These are phyloP conservation scores for Metacarcinus magister DNA, from an alignment of 2,888 invertebrate genomes.

Conservation along the genomic window DNA sequence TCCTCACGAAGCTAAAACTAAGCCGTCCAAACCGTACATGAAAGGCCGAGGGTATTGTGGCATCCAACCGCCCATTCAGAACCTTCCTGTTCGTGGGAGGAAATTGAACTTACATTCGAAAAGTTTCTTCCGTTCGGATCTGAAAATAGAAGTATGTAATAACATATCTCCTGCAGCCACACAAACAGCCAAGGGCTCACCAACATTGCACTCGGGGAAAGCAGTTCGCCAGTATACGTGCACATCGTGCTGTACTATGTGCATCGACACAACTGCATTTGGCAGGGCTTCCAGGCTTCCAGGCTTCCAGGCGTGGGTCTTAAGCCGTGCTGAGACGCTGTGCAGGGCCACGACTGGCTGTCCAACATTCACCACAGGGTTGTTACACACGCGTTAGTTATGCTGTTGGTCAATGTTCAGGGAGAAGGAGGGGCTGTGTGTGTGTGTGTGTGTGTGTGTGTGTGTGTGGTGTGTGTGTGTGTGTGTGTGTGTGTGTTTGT, in stretches of 20 bases:
- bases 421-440: not conserved
- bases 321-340: not conserved
- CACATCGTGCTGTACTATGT: not conserved
- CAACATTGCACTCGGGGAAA: not conserved
- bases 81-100: not conserved
- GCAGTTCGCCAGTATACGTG: not conserved
- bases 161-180: not conserved
- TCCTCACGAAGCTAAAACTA: not conserved
- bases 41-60: not conserved
- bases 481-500: constrained; percentile 11
- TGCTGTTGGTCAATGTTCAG: not conserved
- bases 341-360: not conserved
- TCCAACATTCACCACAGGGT: not conserved
- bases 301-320: too few species aligned
- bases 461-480: constrained; percentile 30
- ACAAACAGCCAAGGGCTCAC: not conserved
- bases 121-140: not conserved
- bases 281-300: not conserved
- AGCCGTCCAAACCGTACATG: not conserved
- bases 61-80: not conserved
- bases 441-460: not conserved
- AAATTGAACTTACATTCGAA: not conserved
- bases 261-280: not conserved
- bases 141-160: not conserved
- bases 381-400: constrained; percentile 7